Evolutionary conservation across 2,113 vertebrate species (phyloP), one percentile per base, ranked within the genome.

Genomic region (Abramis brama): DNA sequence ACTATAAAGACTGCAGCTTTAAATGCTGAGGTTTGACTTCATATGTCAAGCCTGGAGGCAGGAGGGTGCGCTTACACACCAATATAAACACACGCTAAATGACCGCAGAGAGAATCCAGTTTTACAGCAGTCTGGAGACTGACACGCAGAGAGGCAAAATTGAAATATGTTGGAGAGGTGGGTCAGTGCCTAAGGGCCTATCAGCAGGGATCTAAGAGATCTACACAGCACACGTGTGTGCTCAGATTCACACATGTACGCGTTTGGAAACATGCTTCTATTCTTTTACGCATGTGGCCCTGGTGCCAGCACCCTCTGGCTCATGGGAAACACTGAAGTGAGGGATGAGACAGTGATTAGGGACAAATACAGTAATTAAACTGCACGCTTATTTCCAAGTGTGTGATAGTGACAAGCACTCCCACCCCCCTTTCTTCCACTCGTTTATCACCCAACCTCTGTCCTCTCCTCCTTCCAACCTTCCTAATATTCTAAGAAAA

Each of bases 401-500:
- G 68, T 59, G 66, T 82, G 79, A 83, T 86, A 62, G 79, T 82
- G 81, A 55, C 33, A 83, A 73, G 77, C 64, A 81, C 85, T n/a
- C 39, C 33, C 45, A 66, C 47, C 71, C 91, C 60, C 12, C 30
- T 70, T 73, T 25, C 39, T 83, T 83, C 21, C 68, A 57, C 82
- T 88, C 70, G 86, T 87, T 80, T 71, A 64, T 75, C 83, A 33
- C 59, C 43, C 23, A 21, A 21, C 71, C 47, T 81, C 85, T 86
- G 89, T 90, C 90, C 91, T 91, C 87, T 87, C 89, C 86, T 73
- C 89, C 83, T 83, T 52, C 68, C 75, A 90, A 90, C 85, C 84
- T 91, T 93, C 89, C 88, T 91, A 91, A 91, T 93, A 92, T 89
- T 90, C 73, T 47, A 73, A 91, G 88, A 82, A 85, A 6, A 21